These are phyloP conservation scores for Hephaestus fuliginosus DNA, from an alignment of 2,797 vertebrate genomes.

Conservation along the genomic window DNA sequence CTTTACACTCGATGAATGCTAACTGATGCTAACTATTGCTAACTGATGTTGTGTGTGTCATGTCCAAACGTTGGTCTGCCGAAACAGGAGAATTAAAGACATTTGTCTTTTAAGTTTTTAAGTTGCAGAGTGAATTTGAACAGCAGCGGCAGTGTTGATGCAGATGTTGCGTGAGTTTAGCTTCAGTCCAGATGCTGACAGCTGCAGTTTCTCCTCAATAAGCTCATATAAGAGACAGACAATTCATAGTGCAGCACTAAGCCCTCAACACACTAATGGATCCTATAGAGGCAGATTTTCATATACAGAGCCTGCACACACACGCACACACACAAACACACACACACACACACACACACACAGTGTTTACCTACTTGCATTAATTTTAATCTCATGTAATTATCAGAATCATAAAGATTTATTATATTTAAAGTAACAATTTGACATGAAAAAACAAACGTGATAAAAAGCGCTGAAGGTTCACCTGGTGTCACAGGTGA, in stretches of 20 bases:
- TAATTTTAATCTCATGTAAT: not conserved
- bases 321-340: not conserved
- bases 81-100: no score
- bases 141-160: slow-evolving; percentile 14
- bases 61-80: no score
- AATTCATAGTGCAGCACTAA: slow-evolving; percentile 30
- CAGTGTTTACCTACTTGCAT: not conserved
- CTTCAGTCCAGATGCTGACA: slow-evolving; percentile 52
- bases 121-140: not conserved
- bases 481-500: no score
- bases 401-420: no score
- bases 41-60: no score
- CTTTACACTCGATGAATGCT: no score
- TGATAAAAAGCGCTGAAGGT: no score
- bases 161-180: slow-evolving; percentile 36
- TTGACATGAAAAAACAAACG: no score
- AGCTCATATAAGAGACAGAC: slow-evolving; percentile 42
- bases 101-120: no score
- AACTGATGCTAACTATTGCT: no score
- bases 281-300: not conserved
- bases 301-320: not conserved
- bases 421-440: no score
- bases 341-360: not conserved
- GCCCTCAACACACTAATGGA: slow-evolving; percentile 18
- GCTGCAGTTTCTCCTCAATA: slow-evolving; percentile 47